Percentiles rank a stretch among this genome's conserved stretches.
Conservation (phyloP, 2,113 vertebrate genomes). For the Fulmarus glacialis region DNA sequence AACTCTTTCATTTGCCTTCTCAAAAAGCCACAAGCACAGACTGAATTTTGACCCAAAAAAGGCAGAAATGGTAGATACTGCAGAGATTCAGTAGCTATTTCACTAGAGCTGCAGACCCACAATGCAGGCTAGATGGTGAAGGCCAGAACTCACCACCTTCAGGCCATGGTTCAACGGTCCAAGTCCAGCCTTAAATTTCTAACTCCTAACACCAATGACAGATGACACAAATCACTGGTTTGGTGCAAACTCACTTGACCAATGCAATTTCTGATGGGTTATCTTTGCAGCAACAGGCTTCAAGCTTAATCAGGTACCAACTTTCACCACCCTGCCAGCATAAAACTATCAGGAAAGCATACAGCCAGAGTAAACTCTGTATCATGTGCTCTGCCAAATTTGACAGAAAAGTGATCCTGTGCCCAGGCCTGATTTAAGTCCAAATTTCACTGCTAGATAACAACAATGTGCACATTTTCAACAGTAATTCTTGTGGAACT, state of each 20-base stretch:
- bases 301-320: not conserved
- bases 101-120: not conserved
- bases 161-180: not conserved
- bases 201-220: not conserved
- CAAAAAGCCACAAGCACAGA: not conserved
- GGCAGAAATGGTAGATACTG: not conserved
- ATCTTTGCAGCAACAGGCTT: not conserved
- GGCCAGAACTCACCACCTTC: not conserved
- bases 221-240: not conserved
- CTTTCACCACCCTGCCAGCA: not conserved
- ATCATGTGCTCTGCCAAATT: not conserved
- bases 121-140: not conserved
- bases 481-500: not conserved
- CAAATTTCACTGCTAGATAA: conserved; percentile 7
- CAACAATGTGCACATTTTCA: not conserved
- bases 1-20: not conserved
- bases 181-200: not conserved
- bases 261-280: not conserved
- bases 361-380: not conserved
- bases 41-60: not conserved
- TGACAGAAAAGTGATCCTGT: not conserved
- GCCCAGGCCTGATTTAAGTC: not conserved
- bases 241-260: not conserved
- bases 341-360: not conserved
- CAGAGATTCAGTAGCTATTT: not conserved